phyloP scores from a whole-genome alignment of 2,888 invertebrate genomes.

The Sipha maydis region DNA sequence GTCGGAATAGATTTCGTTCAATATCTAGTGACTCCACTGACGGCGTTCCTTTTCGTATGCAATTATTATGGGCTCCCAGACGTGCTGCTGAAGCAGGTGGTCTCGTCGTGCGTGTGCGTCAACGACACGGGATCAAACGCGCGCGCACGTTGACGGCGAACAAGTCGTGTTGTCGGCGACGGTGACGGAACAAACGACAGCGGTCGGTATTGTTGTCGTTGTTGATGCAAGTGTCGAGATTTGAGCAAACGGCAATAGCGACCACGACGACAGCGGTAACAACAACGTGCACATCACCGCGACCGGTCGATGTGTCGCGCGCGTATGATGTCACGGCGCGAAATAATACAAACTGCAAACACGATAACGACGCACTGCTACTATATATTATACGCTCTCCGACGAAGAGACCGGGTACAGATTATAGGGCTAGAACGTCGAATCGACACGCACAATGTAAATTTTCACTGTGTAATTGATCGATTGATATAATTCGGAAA shows the following conservation, averaged over 20 bases:
- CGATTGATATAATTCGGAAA: neutral
- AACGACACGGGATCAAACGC: neutral
- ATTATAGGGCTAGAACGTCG: neutral
- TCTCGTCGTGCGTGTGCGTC: neutral
- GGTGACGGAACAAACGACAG: neutral
- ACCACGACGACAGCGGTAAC: neutral
- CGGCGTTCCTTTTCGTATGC: neutral
- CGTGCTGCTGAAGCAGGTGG: neutral
- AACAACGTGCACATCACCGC: constrained; percentile 42
- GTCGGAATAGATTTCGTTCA: neutral
- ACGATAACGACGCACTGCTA: neutral
- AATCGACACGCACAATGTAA: neutral
- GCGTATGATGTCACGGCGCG: constrained; percentile 9
- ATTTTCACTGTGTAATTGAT: neutral
- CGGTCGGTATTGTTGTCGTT: no score
- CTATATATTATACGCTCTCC: neutral
- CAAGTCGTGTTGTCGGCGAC: neutral
- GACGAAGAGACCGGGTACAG: neutral
- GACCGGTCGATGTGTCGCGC: constrained; percentile 33
- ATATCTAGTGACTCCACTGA: neutral
- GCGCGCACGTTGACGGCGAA: neutral
- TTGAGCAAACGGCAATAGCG: neutral
- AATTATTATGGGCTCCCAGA: neutral
- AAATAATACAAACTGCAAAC: neutral
- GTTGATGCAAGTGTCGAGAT: neutral